Percentiles rank a stretch among this genome's conserved stretches.
Conservation (phyloP, 2,113 vertebrate species). For the Galeopterus variegatus region DNA sequence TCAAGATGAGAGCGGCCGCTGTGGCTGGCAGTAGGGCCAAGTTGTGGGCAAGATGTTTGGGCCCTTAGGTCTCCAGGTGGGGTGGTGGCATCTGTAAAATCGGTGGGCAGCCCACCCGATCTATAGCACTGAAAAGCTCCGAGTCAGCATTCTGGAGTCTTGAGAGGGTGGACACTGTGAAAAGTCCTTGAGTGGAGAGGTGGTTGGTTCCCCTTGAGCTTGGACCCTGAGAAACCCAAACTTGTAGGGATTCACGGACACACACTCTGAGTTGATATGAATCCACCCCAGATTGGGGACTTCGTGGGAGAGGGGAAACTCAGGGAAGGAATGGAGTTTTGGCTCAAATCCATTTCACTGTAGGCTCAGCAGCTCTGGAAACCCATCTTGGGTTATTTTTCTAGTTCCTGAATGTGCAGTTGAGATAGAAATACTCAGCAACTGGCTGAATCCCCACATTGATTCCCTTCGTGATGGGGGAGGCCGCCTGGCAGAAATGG, state of each 20-base stretch:
- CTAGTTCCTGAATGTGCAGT: not conserved
- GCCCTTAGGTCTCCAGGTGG: no score
- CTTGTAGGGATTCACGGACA: not conserved
- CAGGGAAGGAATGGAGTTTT: not conserved
- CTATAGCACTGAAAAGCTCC: not conserved
- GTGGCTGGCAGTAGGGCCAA: not conserved
- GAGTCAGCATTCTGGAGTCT: not conserved
- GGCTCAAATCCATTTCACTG: not conserved
- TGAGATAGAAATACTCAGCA: not conserved
- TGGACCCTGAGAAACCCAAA: not conserved
- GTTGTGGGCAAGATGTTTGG: no score
- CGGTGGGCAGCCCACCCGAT: not conserved
- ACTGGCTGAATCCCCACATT: no score
- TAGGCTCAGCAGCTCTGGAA: not conserved
- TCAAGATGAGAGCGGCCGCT: not conserved
- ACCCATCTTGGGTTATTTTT: not conserved
- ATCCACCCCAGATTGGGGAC: no score
- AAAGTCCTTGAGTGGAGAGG: not conserved
- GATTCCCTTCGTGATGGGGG: not conserved
- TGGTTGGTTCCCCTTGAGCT: not conserved
- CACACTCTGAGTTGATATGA: not conserved
- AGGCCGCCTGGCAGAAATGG: not conserved
- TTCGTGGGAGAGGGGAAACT: rapidly evolving
- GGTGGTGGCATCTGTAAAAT: no score
- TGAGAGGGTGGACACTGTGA: not conserved